Percentiles rank a stretch among this genome's conserved stretches.
Evolutionary conservation across 2,888 invertebrate species (phyloP).

Genomic region (Acrobeloides nanus): DNA sequence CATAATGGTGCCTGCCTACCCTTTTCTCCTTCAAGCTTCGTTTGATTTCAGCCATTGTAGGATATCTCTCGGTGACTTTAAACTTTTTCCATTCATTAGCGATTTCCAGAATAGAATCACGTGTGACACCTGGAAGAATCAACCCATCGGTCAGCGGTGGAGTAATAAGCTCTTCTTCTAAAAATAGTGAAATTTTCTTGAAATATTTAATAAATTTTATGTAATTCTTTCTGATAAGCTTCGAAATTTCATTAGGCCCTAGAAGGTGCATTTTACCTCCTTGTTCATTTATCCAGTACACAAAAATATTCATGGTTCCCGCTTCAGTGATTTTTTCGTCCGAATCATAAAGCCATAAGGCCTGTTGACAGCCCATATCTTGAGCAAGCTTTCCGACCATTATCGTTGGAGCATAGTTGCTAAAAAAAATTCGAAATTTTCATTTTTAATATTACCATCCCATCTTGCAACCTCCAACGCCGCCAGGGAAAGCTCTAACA

Average conservation of each 20-base stretch:
- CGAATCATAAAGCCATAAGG: conserved; percentile 84
- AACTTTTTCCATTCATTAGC: conserved; percentile 75
- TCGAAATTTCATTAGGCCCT: no score
- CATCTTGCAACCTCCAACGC: conserved; percentile 87
- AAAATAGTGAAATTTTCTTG: no score
- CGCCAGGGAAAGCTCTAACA: conserved; percentile 71
- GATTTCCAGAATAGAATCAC: conserved; percentile 77
- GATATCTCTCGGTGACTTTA: conserved; percentile 69
- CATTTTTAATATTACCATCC: conserved; percentile 67
- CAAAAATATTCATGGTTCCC: conserved; percentile 95
- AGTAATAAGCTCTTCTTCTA: conserved; percentile 82
- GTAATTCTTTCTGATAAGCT: no score
- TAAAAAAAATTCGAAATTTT: conserved; percentile 27
- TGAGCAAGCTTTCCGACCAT: conserved; percentile 63
- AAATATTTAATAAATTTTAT: no score
- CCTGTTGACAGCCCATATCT: conserved; percentile 81
- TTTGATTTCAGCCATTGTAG: conserved; percentile 76
- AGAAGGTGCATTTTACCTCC: no score
- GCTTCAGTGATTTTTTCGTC: conserved; percentile 92
- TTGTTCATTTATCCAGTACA: conserved; percentile 75
- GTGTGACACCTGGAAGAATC: conserved; percentile 86
- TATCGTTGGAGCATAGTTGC: conserved; percentile 62
- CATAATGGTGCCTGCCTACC: no score
- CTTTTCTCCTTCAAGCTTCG: conserved; percentile 70
- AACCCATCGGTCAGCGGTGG: conserved; percentile 80